Conservation (phyloP, 2,113 vertebrate genomes). For the Hippoglossus stenolepis region DNA sequence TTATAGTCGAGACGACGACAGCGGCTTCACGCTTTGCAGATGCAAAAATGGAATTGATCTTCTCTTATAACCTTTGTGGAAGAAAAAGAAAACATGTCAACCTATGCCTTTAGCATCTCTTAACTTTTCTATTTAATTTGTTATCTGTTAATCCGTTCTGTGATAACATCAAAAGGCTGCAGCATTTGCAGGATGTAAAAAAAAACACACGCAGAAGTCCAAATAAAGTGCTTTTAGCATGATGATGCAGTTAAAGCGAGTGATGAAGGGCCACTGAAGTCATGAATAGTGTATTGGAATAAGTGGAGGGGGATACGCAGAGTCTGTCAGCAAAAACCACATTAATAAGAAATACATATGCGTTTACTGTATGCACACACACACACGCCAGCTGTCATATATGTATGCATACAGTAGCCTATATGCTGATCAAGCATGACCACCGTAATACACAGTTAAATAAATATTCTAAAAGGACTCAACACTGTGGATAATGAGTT, state of each 20-base stretch:
- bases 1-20: not conserved
- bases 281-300: slow-evolving; percentile 41
- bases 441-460: not conserved
- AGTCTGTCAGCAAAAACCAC: not conserved
- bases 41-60: not conserved
- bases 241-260: slow-evolving; percentile 28
- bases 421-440: slow-evolving; percentile 14
- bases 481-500: slow-evolving; percentile 23
- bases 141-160: not conserved
- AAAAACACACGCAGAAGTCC: not conserved
- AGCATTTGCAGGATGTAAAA: slow-evolving; percentile 1
- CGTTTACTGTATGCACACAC: not conserved
- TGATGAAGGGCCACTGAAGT: not conserved
- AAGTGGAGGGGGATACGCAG: slow-evolving; percentile 3
- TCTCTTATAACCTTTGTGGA: not conserved
- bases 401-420: not conserved
- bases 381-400: slow-evolving; percentile 4
- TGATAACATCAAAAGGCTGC: not conserved
- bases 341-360: not conserved
- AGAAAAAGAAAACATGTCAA: too few species aligned
- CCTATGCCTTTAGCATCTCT: not conserved
- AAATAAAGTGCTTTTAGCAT: not conserved
- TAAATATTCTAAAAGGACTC: not conserved
- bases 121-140: not conserved
- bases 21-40: not conserved